Evolutionary conservation across 2,113 vertebrate genomes (phyloP).

Genomic region (Pundamilia nyererei): DNA sequence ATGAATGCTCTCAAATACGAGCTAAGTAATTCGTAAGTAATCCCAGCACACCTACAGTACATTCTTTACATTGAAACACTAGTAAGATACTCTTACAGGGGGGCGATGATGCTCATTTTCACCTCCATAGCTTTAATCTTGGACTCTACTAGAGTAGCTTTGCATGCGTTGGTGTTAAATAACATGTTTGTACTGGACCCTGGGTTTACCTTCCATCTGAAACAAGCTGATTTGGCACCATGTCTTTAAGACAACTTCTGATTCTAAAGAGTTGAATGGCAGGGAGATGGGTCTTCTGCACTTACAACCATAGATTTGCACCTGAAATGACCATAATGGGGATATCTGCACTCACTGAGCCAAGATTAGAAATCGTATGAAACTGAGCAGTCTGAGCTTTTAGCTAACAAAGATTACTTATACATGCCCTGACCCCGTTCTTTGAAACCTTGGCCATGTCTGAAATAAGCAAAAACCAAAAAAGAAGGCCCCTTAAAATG

Average conservation of each 20-base stretch:
- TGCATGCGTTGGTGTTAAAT: neutral
- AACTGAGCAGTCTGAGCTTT: neutral
- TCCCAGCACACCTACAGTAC: neutral
- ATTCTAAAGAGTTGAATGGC: neutral
- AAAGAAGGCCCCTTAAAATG: neutral
- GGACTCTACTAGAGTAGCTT: neutral
- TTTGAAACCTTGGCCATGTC: neutral
- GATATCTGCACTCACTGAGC: neutral
- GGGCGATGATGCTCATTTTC: neutral
- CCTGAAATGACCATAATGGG: neutral
- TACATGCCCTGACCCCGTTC: accelerated
- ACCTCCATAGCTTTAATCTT: neutral
- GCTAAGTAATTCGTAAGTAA: neutral
- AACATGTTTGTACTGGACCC: neutral
- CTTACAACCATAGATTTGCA: neutral
- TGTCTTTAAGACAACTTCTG: neutral
- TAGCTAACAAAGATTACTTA: neutral
- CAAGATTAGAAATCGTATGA: accelerated
- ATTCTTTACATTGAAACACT: neutral
- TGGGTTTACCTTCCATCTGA: neutral
- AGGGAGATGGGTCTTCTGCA: neutral
- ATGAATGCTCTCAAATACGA: neutral
- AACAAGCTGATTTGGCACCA: neutral
- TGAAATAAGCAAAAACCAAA: neutral
- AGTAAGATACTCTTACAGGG: neutral